A percentile compares a stretch with the other conserved stretches of the same genome.
Evolutionary conservation across 2,113 vertebrate species (phyloP).

Genomic region (Chionodraco myersi): DNA sequence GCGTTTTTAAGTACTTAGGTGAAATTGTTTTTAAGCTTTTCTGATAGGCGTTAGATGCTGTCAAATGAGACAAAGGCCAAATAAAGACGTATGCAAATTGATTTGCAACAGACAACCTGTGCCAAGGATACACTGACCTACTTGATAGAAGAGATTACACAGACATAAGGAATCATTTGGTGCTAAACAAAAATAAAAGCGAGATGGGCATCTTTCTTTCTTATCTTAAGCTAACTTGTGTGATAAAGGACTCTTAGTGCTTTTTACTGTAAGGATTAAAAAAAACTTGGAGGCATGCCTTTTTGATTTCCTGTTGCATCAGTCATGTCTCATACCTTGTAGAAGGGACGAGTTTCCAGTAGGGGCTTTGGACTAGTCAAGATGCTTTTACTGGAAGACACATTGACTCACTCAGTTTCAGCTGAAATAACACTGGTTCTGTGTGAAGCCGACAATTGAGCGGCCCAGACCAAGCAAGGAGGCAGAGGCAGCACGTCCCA

Average conservation of each 20-base stretch:
- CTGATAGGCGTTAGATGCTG: conserved; percentile 17
- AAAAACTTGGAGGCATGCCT: conserved; percentile 20
- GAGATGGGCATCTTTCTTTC: conserved; percentile 25
- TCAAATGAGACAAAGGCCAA: conserved; percentile 38
- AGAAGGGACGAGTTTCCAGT: conserved; percentile 66
- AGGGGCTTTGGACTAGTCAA: conserved; percentile 30
- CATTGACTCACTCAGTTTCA: conserved; percentile 61
- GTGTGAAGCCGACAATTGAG: too few relatives aligned
- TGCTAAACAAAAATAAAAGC: background rate
- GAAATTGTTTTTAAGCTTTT: conserved; percentile 8
- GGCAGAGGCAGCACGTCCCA: too few relatives aligned
- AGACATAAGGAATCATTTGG: conserved; percentile 13
- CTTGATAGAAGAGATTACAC: conserved; percentile 32
- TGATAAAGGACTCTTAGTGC: background rate
- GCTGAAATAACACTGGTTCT: conserved; percentile 14
- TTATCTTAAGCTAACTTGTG: conserved; percentile 4
- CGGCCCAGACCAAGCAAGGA: too few relatives aligned
- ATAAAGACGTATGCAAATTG: conserved; percentile 47
- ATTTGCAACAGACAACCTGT: conserved; percentile 29
- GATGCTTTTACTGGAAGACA: conserved; percentile 67
- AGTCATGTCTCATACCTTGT: conserved; percentile 44
- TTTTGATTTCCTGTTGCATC: conserved; percentile 57
- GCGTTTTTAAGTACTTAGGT: background rate
- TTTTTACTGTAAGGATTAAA: conserved; percentile 15
- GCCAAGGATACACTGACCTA: conserved; percentile 46